These are phyloP conservation scores for Valencia hispanica DNA, from an alignment of 2,797 vertebrate species.

Conservation along the genomic window DNA sequence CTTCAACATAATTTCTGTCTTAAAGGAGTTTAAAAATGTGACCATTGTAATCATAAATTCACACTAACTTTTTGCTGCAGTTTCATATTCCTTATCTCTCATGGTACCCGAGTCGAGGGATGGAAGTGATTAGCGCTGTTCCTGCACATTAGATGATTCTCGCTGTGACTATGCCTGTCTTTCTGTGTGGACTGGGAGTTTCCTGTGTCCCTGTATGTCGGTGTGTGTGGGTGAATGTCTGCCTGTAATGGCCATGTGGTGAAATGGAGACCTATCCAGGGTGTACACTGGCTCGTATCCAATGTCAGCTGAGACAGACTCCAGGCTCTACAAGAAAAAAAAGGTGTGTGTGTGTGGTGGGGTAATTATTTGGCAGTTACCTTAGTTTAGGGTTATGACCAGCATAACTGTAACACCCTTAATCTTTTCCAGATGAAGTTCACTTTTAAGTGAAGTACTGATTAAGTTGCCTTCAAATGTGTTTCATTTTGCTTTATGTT, in stretches of 20 bases:
- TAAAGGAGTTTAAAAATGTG: neutral
- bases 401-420: neutral
- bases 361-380: conserved; percentile 9
- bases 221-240: conserved; percentile 1
- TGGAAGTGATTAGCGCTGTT: neutral
- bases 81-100: neutral
- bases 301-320: conserved; percentile 9
- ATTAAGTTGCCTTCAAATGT: neutral
- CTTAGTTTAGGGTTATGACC: conserved; percentile 1
- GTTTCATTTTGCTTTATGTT: neutral
- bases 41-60: neutral
- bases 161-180: neutral
- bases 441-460: neutral
- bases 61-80: neutral
- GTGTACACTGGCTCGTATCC: conserved; percentile 9
- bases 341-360: neutral
- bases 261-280: conserved; percentile 8
- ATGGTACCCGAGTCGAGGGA: neutral
- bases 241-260: conserved; percentile 1
- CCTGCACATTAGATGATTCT: neutral
- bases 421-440: conserved; percentile 12
- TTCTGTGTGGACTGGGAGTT: conserved; percentile 5
- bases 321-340: neutral
- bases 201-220: conserved; percentile 5
- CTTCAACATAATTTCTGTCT: neutral